Evolutionary conservation across 2,797 vertebrate species (phyloP).

Genomic region (Clarias pachynema): DNA sequence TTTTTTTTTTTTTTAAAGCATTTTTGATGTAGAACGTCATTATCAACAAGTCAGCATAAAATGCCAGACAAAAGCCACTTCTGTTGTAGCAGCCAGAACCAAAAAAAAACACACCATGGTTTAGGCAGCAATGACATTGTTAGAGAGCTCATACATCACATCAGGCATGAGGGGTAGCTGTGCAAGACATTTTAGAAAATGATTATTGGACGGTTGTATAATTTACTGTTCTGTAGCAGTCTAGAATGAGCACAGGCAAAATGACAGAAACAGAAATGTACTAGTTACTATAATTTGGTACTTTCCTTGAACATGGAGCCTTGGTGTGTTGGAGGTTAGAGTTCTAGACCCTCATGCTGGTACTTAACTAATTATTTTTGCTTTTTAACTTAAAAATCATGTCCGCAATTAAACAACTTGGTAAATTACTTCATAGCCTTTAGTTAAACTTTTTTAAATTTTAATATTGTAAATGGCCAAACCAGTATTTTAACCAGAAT

Average conservation of each 20-base stretch:
- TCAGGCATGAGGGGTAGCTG: neutral
- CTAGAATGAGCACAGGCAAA: neutral
- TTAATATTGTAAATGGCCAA: neutral
- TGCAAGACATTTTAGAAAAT: neutral
- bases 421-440: neutral
- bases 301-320: neutral
- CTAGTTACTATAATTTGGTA: neutral
- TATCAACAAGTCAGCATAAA: neutral
- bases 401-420: neutral
- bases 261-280: too few relatives aligned
- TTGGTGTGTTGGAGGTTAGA: neutral
- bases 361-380: neutral
- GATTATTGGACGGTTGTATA: neutral
- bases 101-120: neutral
- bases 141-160: neutral
- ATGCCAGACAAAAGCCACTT: neutral
- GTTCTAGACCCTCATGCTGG: neutral
- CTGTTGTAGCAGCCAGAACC: neutral
- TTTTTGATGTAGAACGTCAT: neutral
- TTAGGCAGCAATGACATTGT: too few relatives aligned
- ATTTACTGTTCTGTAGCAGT: neutral
- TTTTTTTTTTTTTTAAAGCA: neutral
- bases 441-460: neutral
- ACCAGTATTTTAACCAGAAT: too few relatives aligned
- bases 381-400: neutral